These are phyloP conservation scores for Dolichopus griseipennis DNA, from an alignment of 2,888 invertebrate species.

Conservation along the genomic window DNA sequence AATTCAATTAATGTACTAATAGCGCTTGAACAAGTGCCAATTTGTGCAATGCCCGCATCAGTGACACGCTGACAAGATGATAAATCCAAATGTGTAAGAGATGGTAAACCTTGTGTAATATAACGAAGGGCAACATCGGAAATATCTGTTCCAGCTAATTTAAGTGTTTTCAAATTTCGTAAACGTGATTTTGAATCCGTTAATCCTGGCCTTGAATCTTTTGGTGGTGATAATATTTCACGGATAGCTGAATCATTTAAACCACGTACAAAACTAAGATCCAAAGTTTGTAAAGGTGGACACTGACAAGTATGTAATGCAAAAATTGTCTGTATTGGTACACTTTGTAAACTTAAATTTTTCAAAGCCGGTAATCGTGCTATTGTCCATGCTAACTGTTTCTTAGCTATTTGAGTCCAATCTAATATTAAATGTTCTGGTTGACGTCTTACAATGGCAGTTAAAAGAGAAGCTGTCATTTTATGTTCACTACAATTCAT, in stretches of 20 bases:
- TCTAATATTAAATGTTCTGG: slow-evolving; percentile 75
- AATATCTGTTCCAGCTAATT: slow-evolving; percentile 79
- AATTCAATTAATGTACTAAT: slow-evolving; percentile 58
- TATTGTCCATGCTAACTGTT: slow-evolving; percentile 88
- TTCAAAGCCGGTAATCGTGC: slow-evolving; percentile 75
- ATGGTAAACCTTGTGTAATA: slow-evolving; percentile 66
- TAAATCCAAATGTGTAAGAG: slow-evolving; percentile 66
- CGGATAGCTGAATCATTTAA: slow-evolving; percentile 75
- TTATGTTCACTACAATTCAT: slow-evolving; percentile 74
- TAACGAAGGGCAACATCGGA: slow-evolving; percentile 68
- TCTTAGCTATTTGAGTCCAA: slow-evolving; percentile 79
- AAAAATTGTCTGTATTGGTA: slow-evolving; percentile 66
- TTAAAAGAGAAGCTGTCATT: slow-evolving; percentile 61
- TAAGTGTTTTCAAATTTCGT: slow-evolving; percentile 63
- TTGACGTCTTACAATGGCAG: slow-evolving; percentile 80
- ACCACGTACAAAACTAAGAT: slow-evolving; percentile 78
- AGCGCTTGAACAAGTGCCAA: slow-evolving; percentile 65
- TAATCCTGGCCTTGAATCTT: slow-evolving; percentile 70
- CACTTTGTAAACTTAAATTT: slow-evolving; percentile 68
- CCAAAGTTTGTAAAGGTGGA: slow-evolving; percentile 66
- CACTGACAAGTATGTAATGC: slow-evolving; percentile 74
- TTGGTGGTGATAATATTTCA: slow-evolving; percentile 78
- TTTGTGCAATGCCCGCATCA: slow-evolving; percentile 82
- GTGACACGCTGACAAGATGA: slow-evolving; percentile 80
- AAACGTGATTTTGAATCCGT: slow-evolving; percentile 67